Conservation (phyloP, 92 coral and sea anemone species). For the Blastomussa wellsi region DNA sequence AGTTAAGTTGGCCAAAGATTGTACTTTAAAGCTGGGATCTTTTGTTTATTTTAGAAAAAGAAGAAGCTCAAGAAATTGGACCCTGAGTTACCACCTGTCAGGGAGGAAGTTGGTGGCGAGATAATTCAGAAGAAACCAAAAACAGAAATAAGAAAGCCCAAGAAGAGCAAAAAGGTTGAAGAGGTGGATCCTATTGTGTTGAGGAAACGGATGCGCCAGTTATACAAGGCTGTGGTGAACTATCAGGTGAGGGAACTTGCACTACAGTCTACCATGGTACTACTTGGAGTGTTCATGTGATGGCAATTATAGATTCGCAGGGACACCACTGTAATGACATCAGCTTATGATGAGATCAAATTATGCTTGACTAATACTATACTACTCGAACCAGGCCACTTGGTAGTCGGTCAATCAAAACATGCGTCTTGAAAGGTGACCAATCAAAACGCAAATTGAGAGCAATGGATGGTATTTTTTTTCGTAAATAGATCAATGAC, state of each 20-base stretch:
- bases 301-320: background rate
- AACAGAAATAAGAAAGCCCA: slow-evolving; percentile 74
- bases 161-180: slow-evolving; percentile 76
- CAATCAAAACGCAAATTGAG: too few species aligned
- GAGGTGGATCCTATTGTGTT: slow-evolving; percentile 74
- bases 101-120: slow-evolving; percentile 26
- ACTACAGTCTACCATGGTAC: too few species aligned
- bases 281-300: background rate
- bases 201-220: slow-evolving; percentile 92
- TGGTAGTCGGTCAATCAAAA: too few species aligned
- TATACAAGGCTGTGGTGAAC: slow-evolving; percentile 79
- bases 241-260: slow-evolving; percentile 74
- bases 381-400: too few species aligned
- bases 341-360: too few species aligned
- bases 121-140: slow-evolving; percentile 55
- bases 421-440: too few species aligned
- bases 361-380: too few species aligned
- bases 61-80: slow-evolving; percentile 57
- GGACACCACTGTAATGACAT: too few species aligned
- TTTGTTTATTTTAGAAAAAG: slow-evolving; percentile 45
- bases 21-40: background rate
- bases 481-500: too few species aligned
- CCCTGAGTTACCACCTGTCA: slow-evolving; percentile 3
- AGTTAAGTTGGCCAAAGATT: background rate
- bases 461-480: too few species aligned